Evolutionary conservation across 2,113 vertebrate species (phyloP).

Genomic region (Fulmarus glacialis): DNA sequence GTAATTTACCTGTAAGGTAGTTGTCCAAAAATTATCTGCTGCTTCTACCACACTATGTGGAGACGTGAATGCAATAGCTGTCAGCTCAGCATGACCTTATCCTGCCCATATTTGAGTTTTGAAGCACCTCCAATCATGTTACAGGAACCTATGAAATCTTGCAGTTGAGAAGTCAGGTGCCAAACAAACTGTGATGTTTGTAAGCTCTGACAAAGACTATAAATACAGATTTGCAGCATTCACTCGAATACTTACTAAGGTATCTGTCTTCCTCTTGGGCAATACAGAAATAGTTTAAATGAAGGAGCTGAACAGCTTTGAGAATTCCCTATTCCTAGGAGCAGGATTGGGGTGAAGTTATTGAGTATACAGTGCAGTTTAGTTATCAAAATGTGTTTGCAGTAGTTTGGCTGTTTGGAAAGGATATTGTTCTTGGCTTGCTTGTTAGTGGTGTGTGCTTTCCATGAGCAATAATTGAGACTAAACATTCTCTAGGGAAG

Average conservation of each 20-base stretch:
- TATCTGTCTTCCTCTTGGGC: not conserved
- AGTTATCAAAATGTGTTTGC: not conserved
- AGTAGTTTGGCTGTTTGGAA: not conserved
- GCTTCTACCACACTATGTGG: not conserved
- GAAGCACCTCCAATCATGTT: accelerated
- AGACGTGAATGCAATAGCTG: not conserved
- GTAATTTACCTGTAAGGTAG: not conserved
- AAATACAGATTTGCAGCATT: not conserved
- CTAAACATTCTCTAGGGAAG: constrained; percentile 37
- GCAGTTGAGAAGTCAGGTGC: not conserved
- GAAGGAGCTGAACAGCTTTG: not conserved
- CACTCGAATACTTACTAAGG: accelerated
- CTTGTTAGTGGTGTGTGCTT: not conserved
- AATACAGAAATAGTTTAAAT: not conserved
- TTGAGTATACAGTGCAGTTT: not conserved
- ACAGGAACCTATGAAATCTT: not conserved
- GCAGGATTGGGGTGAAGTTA: not conserved
- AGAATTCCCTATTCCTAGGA: not conserved
- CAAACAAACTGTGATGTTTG: not conserved
- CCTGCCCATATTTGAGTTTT: not conserved
- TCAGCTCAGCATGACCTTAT: not conserved
- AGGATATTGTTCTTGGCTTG: not conserved
- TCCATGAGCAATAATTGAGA: constrained; percentile 31
- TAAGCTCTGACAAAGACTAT: not conserved
- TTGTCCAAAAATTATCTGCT: not conserved